A percentile compares a stretch with the other conserved stretches of the same genome.
These are phyloP conservation scores for Anarsia innoxiella DNA, from an alignment of 2,888 invertebrate species.

Conservation along the genomic window DNA sequence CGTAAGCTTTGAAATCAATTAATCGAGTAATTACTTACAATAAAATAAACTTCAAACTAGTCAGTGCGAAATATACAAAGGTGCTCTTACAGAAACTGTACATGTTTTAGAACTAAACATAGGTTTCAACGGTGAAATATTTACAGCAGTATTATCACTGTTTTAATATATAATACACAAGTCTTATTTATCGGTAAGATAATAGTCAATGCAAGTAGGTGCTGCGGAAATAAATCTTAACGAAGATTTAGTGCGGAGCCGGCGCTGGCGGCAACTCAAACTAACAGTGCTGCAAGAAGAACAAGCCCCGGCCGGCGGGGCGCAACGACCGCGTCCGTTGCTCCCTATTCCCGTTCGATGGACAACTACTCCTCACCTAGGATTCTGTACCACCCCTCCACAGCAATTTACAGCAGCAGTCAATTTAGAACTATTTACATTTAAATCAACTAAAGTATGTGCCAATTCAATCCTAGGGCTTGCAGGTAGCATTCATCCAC, in stretches of 20 bases:
- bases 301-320: constrained; percentile 52
- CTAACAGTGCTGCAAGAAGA: constrained; percentile 83
- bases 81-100: constrained; percentile 76
- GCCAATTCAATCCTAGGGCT: constrained; percentile 75
- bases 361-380: constrained; percentile 75
- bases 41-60: constrained; percentile 72
- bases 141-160: constrained; percentile 71
- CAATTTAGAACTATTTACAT: constrained; percentile 74
- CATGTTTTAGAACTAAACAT: constrained; percentile 77
- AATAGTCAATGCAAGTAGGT: constrained; percentile 74
- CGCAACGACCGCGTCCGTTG: constrained; percentile 30
- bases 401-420: constrained; percentile 72
- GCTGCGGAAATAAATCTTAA: constrained; percentile 74
- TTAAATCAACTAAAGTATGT: constrained; percentile 65
- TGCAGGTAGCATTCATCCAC: constrained; percentile 75
- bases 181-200: constrained; percentile 66
- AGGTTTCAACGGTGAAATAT: constrained; percentile 72
- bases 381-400: constrained; percentile 51
- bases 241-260: constrained; percentile 69
- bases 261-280: constrained; percentile 80
- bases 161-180: constrained; percentile 69
- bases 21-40: constrained; percentile 57
- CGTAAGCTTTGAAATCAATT: constrained; percentile 73
- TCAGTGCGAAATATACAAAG: constrained; percentile 74
- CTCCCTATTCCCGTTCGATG: constrained; percentile 52